A percentile compares a stretch with the other conserved stretches of the same genome.
Evolutionary conservation across 2,888 invertebrate species (phyloP).

Genomic region (Troides aeacus): DNA sequence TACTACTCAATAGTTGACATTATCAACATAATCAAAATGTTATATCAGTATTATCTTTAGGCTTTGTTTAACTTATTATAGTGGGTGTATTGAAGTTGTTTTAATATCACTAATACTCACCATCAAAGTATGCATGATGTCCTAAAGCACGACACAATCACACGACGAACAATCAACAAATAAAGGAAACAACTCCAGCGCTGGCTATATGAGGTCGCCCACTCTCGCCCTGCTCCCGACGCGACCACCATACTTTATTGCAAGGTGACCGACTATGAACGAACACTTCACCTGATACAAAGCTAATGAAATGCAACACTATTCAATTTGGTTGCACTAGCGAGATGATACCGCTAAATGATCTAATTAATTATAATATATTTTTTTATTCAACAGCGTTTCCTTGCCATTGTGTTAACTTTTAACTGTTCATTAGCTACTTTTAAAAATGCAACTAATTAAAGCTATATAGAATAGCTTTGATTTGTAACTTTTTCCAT

Average conservation of each 20-base stretch:
- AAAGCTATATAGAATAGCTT: no score
- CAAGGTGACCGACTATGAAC: constrained; percentile 72
- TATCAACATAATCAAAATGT: no score
- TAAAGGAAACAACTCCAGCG: constrained; percentile 74
- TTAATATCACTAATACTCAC: constrained; percentile 57
- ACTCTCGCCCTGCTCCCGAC: constrained; percentile 73
- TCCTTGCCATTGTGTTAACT: constrained; percentile 40
- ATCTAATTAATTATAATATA: constrained; percentile 56
- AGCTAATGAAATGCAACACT: constrained; percentile 53
- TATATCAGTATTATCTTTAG: no score
- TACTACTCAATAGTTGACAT: no score
- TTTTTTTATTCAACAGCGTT: constrained; percentile 32
- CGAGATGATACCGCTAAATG: constrained; percentile 69
- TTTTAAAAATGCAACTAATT: not conserved
- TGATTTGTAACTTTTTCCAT: no score
- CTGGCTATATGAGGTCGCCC: constrained; percentile 77
- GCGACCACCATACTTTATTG: constrained; percentile 74
- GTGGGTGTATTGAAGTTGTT: not conserved
- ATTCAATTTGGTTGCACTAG: constrained; percentile 59
- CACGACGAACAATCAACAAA: constrained; percentile 73
- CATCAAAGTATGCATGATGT: constrained; percentile 74
- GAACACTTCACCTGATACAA: constrained; percentile 44
- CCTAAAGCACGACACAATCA: constrained; percentile 70
- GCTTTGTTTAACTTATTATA: not conserved
- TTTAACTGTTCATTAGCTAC: constrained; percentile 28